phyloP scores from a whole-genome alignment of 2,888 invertebrate genomes.

The Sarcophaga carnaria region DNA sequence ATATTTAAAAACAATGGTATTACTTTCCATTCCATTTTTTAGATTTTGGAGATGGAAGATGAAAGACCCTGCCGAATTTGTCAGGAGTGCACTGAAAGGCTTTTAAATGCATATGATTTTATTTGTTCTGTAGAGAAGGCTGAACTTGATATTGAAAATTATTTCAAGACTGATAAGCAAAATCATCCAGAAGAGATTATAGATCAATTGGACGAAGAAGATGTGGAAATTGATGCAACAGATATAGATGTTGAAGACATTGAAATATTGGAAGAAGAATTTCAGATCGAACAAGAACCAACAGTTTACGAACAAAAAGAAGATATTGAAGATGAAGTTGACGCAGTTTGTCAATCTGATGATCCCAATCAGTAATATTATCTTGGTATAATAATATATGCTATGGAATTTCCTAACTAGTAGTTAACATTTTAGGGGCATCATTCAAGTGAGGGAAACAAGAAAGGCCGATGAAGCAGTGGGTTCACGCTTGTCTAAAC shows the following conservation, averaged over 20 bases:
- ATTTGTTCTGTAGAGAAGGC: slow-evolving; percentile 75
- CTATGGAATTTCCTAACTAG: neutral
- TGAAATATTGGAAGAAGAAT: slow-evolving; percentile 51
- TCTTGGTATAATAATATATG: neutral
- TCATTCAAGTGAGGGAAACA: neutral
- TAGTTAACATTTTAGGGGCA: slow-evolving; percentile 28
- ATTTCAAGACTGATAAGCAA: slow-evolving; percentile 17
- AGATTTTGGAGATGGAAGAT: slow-evolving; percentile 72
- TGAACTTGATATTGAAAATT: slow-evolving; percentile 68
- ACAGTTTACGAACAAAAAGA: neutral
- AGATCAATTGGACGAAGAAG: slow-evolving; percentile 49
- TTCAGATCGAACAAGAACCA: slow-evolving; percentile 36
- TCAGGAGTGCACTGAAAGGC: slow-evolving; percentile 74
- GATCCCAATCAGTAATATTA: neutral
- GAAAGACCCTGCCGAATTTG: slow-evolving; percentile 75
- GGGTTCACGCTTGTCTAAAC: slow-evolving; percentile 72
- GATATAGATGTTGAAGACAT: slow-evolving; percentile 54
- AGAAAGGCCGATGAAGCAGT: slow-evolving; percentile 62
- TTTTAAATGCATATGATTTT: slow-evolving; percentile 76
- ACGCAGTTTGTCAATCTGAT: neutral
- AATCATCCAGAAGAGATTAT: slow-evolving; percentile 34
- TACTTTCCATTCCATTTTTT: neutral
- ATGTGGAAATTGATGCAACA: slow-evolving; percentile 46
- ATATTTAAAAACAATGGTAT: neutral
- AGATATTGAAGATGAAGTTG: neutral